Evolutionary conservation across 2,888 invertebrate species (phyloP).

Genomic region (Labia minor): DNA sequence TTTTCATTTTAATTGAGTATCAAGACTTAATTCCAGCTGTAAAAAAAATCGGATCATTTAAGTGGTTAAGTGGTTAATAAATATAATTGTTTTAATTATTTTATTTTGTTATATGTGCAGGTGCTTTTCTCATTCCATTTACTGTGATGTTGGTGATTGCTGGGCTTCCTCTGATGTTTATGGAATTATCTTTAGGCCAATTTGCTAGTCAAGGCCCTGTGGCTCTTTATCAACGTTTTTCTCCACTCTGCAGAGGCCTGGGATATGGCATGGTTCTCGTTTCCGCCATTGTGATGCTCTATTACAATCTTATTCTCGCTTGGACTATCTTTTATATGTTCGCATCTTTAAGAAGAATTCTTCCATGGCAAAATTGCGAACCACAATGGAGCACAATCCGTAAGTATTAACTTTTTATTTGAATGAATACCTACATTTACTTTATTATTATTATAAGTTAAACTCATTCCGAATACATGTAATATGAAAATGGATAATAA

Average conservation of each 20-base stretch:
- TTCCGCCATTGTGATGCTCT: conserved; percentile 63
- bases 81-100: too few species aligned
- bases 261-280: conserved; percentile 68
- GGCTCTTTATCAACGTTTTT: conserved; percentile 68
- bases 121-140: conserved; percentile 76
- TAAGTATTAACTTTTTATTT: conserved; percentile 35
- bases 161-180: conserved; percentile 70
- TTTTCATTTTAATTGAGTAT: too few species aligned
- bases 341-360: conserved; percentile 44
- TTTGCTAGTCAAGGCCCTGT: conserved; percentile 69
- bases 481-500: too few species aligned
- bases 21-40: too few species aligned
- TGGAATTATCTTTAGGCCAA: conserved; percentile 77
- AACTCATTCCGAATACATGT: conserved; percentile 13
- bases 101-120: too few species aligned
- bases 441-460: background rate
- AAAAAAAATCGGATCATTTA: too few species aligned
- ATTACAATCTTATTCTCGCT: conserved; percentile 64
- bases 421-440: too few species aligned
- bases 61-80: too few species aligned
- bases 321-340: conserved; percentile 71
- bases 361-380: conserved; percentile 64
- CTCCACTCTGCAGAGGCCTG: conserved; percentile 61
- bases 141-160: conserved; percentile 66
- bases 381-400: conserved; percentile 57